Percentiles rank a stretch among this genome's conserved stretches.
Conservation (phyloP, 1,140 invertebrate species). For the Phymastichus coffea region DNA sequence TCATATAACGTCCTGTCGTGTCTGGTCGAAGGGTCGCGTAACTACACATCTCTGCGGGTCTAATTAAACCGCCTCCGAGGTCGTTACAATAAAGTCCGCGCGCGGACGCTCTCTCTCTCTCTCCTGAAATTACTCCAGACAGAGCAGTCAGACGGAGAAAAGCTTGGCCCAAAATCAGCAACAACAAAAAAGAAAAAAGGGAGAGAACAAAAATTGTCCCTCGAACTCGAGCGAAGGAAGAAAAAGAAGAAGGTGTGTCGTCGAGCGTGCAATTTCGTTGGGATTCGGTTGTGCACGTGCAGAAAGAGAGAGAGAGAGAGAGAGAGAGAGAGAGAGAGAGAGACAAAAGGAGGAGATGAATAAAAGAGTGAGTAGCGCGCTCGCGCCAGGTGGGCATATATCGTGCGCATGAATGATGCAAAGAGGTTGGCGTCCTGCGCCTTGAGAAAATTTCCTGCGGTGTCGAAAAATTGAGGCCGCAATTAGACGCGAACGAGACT, state of each 20-base stretch:
- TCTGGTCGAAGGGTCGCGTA: not conserved
- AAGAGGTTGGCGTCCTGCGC: too few relatives aligned
- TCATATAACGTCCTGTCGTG: not conserved
- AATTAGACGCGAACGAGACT: not conserved
- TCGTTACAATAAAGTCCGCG: not conserved
- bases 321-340: constrained; percentile 22
- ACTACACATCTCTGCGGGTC: not conserved
- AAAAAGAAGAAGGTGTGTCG: constrained; percentile 22
- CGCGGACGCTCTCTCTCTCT: too few relatives aligned
- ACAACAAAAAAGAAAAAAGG: not conserved
- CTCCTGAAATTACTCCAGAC: constrained; percentile 1
- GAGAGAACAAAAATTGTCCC: not conserved
- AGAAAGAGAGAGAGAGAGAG: too few relatives aligned
- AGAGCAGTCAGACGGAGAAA: too few relatives aligned
- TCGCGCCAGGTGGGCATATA: constrained; percentile 21
- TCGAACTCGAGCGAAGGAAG: constrained; percentile 8
- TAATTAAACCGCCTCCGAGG: constrained; percentile 14
- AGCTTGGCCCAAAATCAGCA: too few relatives aligned
- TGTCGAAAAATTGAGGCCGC: not conserved
- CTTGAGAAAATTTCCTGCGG: too few relatives aligned
- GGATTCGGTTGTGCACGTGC: constrained; percentile 21
- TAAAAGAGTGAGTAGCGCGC: not conserved
- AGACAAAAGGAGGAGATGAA: not conserved
- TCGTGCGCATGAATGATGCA: too few relatives aligned
- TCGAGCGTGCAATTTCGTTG: constrained; percentile 28